Evolutionary conservation across 2,797 vertebrate genomes (phyloP).

Genomic region (Sebastes minor): DNA sequence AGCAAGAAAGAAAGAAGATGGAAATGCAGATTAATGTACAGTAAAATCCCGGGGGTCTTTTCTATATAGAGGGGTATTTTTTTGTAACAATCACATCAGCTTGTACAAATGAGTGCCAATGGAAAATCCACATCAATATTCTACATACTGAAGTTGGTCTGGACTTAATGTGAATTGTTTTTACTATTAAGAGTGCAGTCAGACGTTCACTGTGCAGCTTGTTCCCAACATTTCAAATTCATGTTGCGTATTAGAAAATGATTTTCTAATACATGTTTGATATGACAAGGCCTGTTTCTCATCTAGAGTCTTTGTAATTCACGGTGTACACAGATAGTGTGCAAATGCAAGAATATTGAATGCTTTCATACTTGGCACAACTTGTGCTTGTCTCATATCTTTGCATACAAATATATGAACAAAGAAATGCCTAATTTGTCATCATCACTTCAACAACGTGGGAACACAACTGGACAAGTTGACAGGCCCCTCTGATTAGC

Average conservation of each 20-base stretch:
- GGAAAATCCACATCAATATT: conserved; percentile 41
- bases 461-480: conserved; percentile 29
- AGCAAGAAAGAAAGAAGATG: conserved; percentile 22
- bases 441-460: conserved; percentile 23
- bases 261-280: neutral
- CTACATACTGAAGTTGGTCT: neutral
- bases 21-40: conserved; percentile 45
- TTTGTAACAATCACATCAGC: conserved; percentile 8
- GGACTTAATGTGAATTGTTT: conserved; percentile 2
- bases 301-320: neutral
- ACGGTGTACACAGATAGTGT: neutral
- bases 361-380: neutral
- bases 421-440: neutral
- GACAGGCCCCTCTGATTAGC: conserved; percentile 2
- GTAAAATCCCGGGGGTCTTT: conserved; percentile 13
- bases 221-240: neutral
- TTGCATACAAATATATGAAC: neutral
- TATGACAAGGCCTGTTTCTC: neutral
- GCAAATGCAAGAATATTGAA: neutral
- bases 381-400: neutral
- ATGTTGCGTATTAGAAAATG: neutral
- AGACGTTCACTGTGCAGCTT: neutral
- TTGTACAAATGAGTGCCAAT: conserved; percentile 28
- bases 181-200: conserved; percentile 2
- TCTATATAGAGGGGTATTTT: neutral